Evolutionary conservation across 2,797 vertebrate species (phyloP).

Genomic region (Falco naumanni): DNA sequence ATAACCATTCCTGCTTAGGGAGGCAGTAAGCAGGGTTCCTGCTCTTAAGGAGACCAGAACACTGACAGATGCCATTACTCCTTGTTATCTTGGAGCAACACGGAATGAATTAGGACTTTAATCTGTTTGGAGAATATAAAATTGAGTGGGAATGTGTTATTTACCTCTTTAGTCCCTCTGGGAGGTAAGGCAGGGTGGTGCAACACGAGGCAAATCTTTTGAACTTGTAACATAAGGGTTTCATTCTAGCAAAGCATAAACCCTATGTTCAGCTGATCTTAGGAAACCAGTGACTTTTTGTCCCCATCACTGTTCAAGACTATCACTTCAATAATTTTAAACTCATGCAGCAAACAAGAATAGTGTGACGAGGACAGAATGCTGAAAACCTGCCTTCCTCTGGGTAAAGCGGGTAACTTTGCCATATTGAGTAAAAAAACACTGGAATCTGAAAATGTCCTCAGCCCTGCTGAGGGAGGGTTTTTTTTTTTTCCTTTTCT

Average conservation of each 20-base stretch:
- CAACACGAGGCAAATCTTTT: not conserved
- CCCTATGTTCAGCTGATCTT: not conserved
- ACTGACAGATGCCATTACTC: not conserved
- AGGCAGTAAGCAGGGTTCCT: not conserved
- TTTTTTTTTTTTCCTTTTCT: constrained; percentile 32
- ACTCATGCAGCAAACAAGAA: not conserved
- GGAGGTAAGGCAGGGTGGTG: not conserved
- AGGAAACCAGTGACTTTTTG: not conserved
- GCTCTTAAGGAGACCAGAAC: not conserved
- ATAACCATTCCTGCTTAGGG: not conserved
- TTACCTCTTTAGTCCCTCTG: not conserved
- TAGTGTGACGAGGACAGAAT: constrained; percentile 32
- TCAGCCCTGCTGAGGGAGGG: constrained; percentile 67
- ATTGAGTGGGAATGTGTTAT: not conserved
- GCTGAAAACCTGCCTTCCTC: constrained; percentile 53
- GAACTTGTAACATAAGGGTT: not conserved
- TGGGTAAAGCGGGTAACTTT: constrained; percentile 88
- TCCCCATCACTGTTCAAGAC: not conserved
- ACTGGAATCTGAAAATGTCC: constrained; percentile 88
- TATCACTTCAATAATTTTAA: not conserved
- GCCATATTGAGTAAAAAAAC: constrained; percentile 99
- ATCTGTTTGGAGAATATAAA: not conserved
- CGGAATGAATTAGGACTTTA: not conserved
- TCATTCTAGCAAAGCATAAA: not conserved
- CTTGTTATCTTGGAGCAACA: not conserved